phyloP scores from a whole-genome alignment of 2,888 invertebrate species.

The Heliconius hortense region DNA sequence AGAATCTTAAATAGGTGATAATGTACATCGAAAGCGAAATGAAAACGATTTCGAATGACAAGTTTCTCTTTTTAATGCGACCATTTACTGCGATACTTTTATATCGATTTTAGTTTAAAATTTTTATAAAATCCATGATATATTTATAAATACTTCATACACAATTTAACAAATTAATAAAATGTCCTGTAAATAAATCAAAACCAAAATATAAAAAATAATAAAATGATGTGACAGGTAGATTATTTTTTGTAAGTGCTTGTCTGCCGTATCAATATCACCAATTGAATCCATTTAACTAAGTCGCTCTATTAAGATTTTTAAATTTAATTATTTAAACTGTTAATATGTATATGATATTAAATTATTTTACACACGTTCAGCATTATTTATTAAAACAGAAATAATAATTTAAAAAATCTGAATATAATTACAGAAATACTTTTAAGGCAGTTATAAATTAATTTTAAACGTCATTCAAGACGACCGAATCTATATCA shows the following conservation, averaged over 20 bases:
- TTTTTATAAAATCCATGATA: neutral
- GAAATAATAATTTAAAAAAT: no score
- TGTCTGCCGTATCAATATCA: constrained; percentile 13
- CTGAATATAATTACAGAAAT: no score
- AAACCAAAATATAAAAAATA: neutral
- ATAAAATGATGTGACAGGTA: neutral
- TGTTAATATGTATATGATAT: no score
- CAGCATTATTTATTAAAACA: no score
- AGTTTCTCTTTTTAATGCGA: constrained; percentile 31
- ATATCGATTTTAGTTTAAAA: no score
- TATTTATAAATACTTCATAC: no score
- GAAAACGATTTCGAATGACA: constrained; percentile 19
- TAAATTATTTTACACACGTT: no score
- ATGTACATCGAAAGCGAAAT: constrained; percentile 5
- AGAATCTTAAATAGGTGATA: neutral
- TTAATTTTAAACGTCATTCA: neutral
- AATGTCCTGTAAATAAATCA: neutral
- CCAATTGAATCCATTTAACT: constrained; percentile 14
- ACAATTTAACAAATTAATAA: neutral
- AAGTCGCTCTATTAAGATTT: neutral
- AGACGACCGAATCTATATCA: neutral
- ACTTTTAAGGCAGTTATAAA: neutral
- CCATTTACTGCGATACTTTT: neutral
- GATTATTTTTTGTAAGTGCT: constrained; percentile 2
- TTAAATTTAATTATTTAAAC: no score